Evolutionary conservation across 2,113 vertebrate species (phyloP).

Genomic region (Chloroceryle aenea): DNA sequence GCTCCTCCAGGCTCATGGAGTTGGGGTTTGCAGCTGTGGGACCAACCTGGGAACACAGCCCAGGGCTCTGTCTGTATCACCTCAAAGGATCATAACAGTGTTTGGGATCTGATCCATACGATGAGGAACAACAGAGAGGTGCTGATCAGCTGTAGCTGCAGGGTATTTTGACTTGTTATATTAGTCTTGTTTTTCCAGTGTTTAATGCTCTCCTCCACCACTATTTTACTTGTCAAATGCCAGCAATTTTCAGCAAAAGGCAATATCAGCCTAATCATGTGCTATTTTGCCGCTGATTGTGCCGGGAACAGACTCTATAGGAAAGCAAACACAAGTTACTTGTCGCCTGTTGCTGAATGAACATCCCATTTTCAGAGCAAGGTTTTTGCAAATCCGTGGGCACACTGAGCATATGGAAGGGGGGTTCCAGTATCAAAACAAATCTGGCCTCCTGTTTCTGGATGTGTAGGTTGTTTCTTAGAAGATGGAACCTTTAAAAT

Average conservation of each 20-base stretch:
- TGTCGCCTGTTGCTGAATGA: constrained; percentile 47
- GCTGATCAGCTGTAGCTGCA: background rate
- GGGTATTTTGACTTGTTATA: background rate
- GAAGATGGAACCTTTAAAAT: constrained; percentile 66
- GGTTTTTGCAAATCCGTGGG: constrained; percentile 63
- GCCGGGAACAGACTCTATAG: background rate
- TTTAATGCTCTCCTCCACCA: background rate
- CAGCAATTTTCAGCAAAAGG: background rate
- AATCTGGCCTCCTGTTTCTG: constrained; percentile 67
- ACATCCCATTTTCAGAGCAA: constrained; percentile 21
- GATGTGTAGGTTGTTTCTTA: constrained; percentile 69
- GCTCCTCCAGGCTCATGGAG: background rate
- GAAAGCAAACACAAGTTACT: background rate
- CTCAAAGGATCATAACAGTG: accelerated
- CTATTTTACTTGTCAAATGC: background rate
- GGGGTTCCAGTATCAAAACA: constrained; percentile 66
- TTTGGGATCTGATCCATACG: background rate
- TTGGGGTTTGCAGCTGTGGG: background rate
- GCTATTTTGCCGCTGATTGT: background rate
- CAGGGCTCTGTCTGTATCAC: accelerated
- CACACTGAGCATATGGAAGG: constrained; percentile 55
- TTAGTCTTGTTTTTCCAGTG: background rate
- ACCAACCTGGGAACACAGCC: background rate
- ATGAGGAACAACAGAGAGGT: background rate
- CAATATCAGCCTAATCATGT: background rate